Base-by-base conservation (phyloP, 2,113 vertebrate genomes). In the Rhabdornis inornatus region DNA sequence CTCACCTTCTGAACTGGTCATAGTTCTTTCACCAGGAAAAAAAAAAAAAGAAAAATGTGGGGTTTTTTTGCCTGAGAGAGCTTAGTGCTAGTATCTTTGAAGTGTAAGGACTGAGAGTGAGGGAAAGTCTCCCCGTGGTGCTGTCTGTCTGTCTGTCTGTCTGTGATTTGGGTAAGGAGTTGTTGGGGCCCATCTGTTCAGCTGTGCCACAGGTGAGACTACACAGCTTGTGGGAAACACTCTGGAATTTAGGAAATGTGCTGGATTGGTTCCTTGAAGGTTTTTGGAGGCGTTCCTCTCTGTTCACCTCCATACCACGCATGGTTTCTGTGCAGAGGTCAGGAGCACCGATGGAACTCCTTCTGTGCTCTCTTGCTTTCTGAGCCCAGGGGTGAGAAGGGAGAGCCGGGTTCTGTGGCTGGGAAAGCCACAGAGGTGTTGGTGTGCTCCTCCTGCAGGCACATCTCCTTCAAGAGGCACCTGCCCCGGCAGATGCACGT, bases 381-480 rank as follows among this genome's bases (percentile, higher is more conserved):
- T 6, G 27, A 25, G 19, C 11, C 10, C 6, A 6, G 25, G 40
- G 40, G 13, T 6, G 21, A 25, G 23, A 59, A 57, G 42, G 33
- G 8, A 71, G 15, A 52, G 7, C 7, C 10, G 13, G 1, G 10
- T 44, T n/a, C n/a, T n/a, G n/a, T n/a, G n/a, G 33, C 69, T 39
- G 13, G 42, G n/a, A 12, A 47, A 61, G 15, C 14, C 64, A 14
- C 9, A 4, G 23, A 70, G 61, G 33, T 84, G 40, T 64, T 4
- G 6, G 2, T 74, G 53, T 50, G 8, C 15, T 18, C 65, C 80
- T 53, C 49, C 27, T 3, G 68, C 97, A 99, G 99, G 96, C 99
- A 99, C 98, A 99, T 98, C 50, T 99, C 99, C 61, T 99, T 99
- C 97, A 99, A 99, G 95, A 98, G 99, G 87, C 99, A 99, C 97